phyloP scores from a whole-genome alignment of 2,797 vertebrate genomes.

The Microctenopoma lineatum region DNA sequence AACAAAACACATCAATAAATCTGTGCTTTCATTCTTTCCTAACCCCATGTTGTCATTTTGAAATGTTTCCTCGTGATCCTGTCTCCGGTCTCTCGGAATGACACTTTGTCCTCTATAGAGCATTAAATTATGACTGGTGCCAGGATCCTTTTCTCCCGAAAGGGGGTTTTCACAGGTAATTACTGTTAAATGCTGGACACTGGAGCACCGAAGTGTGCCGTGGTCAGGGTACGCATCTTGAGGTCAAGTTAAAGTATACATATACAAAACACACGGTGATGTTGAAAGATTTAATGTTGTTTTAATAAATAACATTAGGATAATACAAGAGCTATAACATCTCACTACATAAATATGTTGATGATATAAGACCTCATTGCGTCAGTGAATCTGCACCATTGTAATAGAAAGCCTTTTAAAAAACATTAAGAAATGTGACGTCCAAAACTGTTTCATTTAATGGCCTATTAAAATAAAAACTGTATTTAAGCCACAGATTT shows the following conservation, averaged over 20 bases:
- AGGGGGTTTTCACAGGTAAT: conserved; percentile 48
- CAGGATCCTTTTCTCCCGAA: conserved; percentile 49
- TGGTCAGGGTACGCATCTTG: conserved; percentile 38
- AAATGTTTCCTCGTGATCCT: conserved; percentile 41
- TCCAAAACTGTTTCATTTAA: not conserved
- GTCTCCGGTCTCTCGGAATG: conserved; percentile 50
- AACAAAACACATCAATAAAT: conserved; percentile 25
- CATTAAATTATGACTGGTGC: conserved; percentile 40
- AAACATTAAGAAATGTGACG: not conserved
- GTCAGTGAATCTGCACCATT: not conserved
- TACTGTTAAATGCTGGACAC: conserved; percentile 37
- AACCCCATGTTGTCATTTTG: conserved; percentile 23
- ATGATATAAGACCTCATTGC: not conserved
- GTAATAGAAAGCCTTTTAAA: conserved; percentile 9
- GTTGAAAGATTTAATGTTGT: conserved; percentile 29
- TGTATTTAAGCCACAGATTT: not conserved
- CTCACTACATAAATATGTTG: not conserved
- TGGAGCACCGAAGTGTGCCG: conserved; percentile 48
- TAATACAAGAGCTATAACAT: not conserved
- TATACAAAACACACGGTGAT: not conserved
- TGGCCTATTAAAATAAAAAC: conserved; percentile 3
- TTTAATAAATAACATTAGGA: conserved; percentile 11
- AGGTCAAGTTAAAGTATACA: conserved; percentile 46
- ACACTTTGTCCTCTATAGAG: conserved; percentile 42
- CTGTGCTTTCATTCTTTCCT: conserved; percentile 24